phyloP scores from a whole-genome alignment of 2,113 vertebrate genomes.

The Brachypodius melanocephalos region DNA sequence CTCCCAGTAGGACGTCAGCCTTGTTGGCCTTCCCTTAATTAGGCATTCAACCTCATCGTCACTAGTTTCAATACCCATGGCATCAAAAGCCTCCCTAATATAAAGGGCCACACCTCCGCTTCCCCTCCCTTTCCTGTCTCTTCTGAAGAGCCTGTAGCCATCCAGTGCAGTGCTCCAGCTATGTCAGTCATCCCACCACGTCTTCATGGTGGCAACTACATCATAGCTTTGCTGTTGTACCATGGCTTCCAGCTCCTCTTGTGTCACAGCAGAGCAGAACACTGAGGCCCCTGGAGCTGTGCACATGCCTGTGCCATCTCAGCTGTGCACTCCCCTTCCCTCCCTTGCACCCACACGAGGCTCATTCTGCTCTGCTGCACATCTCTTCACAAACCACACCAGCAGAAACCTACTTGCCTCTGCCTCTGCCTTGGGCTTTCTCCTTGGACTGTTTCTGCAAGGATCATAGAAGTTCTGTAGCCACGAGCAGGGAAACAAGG shows the following conservation, averaged over 20 bases:
- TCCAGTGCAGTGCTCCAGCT: neutral
- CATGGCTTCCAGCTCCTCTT: neutral
- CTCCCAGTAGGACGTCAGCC: neutral
- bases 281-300: fast-evolving
- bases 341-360: neutral
- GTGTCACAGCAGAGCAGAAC: neutral
- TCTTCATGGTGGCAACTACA: neutral
- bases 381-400: neutral
- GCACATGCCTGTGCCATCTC: neutral
- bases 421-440: neutral
- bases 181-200: neutral
- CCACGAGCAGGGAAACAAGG: neutral
- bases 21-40: neutral
- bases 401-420: neutral
- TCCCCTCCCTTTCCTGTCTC: neutral
- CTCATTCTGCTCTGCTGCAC: neutral
- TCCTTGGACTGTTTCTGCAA: neutral
- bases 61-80: neutral
- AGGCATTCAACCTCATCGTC: neutral
- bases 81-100: neutral
- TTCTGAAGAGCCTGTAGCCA: neutral
- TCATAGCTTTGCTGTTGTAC: neutral
- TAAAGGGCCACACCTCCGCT: neutral
- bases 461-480: neutral
- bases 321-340: neutral